Conservation (phyloP, 2,797 vertebrate genomes). For the Cuculus canorus region DNA sequence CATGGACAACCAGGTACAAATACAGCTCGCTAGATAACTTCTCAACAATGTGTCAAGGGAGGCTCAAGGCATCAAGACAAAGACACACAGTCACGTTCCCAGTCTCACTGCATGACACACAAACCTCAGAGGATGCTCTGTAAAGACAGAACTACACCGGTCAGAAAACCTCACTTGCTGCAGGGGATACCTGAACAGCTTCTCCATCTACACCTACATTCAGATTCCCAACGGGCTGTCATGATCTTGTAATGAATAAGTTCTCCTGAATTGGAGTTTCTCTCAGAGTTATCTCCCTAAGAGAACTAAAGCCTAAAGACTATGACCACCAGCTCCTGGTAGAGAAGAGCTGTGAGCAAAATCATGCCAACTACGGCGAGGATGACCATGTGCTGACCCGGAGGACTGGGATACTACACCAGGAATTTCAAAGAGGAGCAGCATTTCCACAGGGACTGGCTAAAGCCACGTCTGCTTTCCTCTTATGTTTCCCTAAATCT, state of each 20-base stretch:
- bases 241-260: rapidly evolving
- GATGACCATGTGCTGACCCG: neutral
- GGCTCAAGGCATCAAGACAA: neutral
- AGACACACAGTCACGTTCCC: neutral
- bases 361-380: neutral
- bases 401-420: neutral
- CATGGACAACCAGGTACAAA: neutral
- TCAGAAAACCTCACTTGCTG: neutral
- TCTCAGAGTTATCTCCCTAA: neutral
- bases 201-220: neutral
- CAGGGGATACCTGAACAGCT: neutral
- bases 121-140: neutral
- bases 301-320: neutral
- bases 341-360: neutral
- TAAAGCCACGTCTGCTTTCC: neutral
- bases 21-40: neutral
- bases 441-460: neutral
- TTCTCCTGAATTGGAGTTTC: neutral
- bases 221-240: neutral
- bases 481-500: neutral
- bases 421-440: neutral
- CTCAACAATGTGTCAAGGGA: neutral
- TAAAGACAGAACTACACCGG: neutral
- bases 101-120: neutral
- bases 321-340: neutral